phyloP scores from a whole-genome alignment of 2,113 vertebrate genomes.

The Sturnira hondurensis region DNA sequence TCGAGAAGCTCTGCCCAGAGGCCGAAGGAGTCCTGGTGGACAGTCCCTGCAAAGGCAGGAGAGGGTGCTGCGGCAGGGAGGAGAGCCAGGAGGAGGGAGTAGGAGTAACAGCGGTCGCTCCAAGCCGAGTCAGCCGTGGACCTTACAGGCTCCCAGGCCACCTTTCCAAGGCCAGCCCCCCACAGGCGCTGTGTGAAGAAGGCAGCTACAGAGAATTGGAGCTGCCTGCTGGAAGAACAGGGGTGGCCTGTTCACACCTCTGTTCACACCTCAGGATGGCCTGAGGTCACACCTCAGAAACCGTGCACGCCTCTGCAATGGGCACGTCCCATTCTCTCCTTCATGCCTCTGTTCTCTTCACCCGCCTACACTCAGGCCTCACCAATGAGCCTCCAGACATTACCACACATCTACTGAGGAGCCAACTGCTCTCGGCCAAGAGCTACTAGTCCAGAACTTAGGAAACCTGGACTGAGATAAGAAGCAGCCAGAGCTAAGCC shows the following conservation, averaged over 20 bases:
- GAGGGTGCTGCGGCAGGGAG: background rate
- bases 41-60: background rate
- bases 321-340: background rate
- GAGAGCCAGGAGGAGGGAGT: background rate
- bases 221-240: background rate
- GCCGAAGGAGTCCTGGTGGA: background rate
- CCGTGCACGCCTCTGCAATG: background rate
- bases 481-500: background rate
- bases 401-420: background rate
- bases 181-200: background rate
- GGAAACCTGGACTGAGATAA: background rate
- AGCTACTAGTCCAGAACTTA: background rate
- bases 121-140: background rate
- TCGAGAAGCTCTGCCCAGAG: background rate
- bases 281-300: no score
- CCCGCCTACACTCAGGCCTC: background rate
- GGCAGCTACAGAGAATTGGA: background rate
- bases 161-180: background rate
- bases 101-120: background rate
- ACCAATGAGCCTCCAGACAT: no score
- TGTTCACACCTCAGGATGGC: no score
- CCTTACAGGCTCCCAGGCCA: background rate
- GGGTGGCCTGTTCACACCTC: no score
- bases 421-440: background rate
- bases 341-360: background rate